A percentile compares a stretch with the other conserved stretches of the same genome.
Evolutionary conservation across 2,888 invertebrate species (phyloP).

Genomic region (Epinotia nisella): DNA sequence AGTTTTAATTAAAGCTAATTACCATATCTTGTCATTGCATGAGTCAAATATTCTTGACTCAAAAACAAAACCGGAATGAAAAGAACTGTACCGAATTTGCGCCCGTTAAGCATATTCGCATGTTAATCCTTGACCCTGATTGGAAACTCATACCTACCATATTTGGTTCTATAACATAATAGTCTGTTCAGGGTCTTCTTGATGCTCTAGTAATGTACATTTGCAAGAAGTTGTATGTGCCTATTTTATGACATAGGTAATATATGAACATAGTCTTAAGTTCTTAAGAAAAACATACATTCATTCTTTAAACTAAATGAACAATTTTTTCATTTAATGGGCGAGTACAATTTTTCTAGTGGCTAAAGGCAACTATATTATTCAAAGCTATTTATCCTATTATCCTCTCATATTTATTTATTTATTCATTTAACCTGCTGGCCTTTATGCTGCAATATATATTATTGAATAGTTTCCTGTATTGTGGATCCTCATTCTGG

Average conservation of each 20-base stretch:
- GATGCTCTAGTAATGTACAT: conserved; percentile 5
- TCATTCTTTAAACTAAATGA: too few relatives aligned
- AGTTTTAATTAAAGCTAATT: conserved; percentile 26
- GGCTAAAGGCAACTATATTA: too few relatives aligned
- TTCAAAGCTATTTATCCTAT: too few relatives aligned
- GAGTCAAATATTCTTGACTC: conserved; percentile 39
- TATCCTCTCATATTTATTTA: too few relatives aligned
- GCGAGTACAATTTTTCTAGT: too few relatives aligned
- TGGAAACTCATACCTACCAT: conserved; percentile 27
- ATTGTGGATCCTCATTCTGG: too few relatives aligned
- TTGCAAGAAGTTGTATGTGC: neutral
- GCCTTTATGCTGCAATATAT: too few relatives aligned
- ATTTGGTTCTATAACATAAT: conserved; percentile 29
- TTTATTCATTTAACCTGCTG: too few relatives aligned
- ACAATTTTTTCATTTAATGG: too few relatives aligned
- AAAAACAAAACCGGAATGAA: conserved; percentile 23
- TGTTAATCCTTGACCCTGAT: conserved; percentile 28
- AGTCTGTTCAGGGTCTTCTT: conserved; percentile 33
- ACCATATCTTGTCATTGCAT: conserved; percentile 32
- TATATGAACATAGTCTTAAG: neutral
- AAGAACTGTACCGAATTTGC: conserved; percentile 2
- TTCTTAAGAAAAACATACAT: too few relatives aligned
- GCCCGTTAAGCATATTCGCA: neutral
- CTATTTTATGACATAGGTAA: neutral
- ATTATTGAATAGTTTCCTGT: too few relatives aligned